Conservation (phyloP, 2,888 invertebrate genomes). For the Athalia rosae region DNA sequence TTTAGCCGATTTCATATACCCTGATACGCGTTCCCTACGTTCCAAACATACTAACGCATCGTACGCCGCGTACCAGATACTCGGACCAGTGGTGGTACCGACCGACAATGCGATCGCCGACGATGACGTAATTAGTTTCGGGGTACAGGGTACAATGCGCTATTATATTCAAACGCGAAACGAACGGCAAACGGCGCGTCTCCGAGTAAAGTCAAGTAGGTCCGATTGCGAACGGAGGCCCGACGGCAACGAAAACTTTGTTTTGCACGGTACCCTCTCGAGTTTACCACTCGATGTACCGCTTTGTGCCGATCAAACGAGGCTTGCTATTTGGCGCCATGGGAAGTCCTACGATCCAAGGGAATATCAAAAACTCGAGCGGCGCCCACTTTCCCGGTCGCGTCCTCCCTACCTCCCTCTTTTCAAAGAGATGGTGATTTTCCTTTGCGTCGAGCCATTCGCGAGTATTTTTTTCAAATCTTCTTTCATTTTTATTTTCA, state of each 20-base stretch:
- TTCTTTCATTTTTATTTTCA: neutral
- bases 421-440: constrained; percentile 19
- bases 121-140: constrained; percentile 37
- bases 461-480: neutral
- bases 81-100: constrained; percentile 11
- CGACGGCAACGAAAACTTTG: constrained; percentile 27
- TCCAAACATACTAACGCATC: no score
- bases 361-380: constrained; percentile 14
- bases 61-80: constrained; percentile 3
- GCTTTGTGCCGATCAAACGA: constrained; percentile 44
- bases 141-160: constrained; percentile 12
- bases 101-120: neutral
- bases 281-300: constrained; percentile 42
- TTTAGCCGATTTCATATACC: constrained; percentile 25
- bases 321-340: constrained; percentile 36
- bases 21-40: no score
- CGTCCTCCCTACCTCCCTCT: constrained; percentile 17
- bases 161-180: neutral
- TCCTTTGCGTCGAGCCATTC: neutral
- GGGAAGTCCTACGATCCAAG: constrained; percentile 1
- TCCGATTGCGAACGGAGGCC: neutral
- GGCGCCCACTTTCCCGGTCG: constrained; percentile 31
- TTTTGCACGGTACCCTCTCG: constrained; percentile 32
- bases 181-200: neutral
- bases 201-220: neutral